Percentiles rank a stretch among this genome's conserved stretches.
Conservation (phyloP, 2,113 vertebrate genomes). For the Syngnathoides biaculeatus region DNA sequence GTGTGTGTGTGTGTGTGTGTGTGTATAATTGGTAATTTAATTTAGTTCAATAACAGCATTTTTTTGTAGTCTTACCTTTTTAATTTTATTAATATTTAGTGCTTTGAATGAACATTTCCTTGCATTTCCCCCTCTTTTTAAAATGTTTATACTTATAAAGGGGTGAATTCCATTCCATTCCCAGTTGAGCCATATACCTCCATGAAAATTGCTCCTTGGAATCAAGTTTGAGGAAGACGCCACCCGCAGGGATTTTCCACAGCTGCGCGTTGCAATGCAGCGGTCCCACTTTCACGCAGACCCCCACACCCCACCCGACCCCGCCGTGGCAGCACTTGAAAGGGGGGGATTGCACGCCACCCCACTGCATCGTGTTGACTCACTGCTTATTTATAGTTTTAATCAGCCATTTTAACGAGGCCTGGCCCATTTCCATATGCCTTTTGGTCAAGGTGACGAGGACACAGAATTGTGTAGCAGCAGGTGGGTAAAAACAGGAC, state of each 20-base stretch:
- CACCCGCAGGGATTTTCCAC: not conserved
- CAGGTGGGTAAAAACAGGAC: not conserved
- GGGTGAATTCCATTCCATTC: not conserved
- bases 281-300: not conserved
- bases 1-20: no score
- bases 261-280: not conserved
- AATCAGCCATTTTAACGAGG: conserved; percentile 3
- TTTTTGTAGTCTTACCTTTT: not conserved
- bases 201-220: not conserved
- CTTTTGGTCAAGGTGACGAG: conserved; percentile 2
- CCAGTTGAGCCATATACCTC: not conserved
- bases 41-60: not conserved
- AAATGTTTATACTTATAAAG: not conserved
- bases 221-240: not conserved
- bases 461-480: conserved; percentile 1
- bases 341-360: not conserved
- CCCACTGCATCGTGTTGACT: conserved; percentile 2
- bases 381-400: conserved; percentile 3
- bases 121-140: no score
- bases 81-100: not conserved
- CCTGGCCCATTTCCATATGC: not conserved
- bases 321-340: not conserved
- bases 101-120: not conserved
- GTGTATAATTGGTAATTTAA: not conserved
- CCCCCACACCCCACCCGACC: no score